Percentiles rank a stretch among this genome's conserved stretches.
Evolutionary conservation across 2,113 vertebrate species (phyloP).

Genomic region (Petrocephalus microphthalmus): DNA sequence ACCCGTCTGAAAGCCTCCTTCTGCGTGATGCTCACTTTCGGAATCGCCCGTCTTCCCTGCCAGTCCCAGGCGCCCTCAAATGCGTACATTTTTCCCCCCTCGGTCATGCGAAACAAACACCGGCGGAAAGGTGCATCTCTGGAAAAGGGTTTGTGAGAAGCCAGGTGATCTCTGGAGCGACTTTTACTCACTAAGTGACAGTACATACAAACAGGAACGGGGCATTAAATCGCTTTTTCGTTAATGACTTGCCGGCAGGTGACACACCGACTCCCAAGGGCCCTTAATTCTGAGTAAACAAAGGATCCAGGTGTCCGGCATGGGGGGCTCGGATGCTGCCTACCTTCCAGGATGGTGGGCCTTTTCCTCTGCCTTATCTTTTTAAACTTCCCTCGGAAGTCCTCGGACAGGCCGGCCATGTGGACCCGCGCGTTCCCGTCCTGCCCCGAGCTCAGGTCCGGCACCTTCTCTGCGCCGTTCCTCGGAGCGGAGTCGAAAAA

Average conservation of each 20-base stretch:
- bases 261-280: not conserved
- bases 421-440: conserved; percentile 52
- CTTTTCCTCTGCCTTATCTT: conserved; percentile 79
- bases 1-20: not conserved
- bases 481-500: conserved; percentile 64
- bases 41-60: not conserved
- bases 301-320: not conserved
- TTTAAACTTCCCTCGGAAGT: conserved; percentile 73
- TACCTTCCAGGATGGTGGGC: conserved; percentile 91
- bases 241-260: not conserved
- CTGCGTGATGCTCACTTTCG: not conserved
- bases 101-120: not conserved
- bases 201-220: not conserved
- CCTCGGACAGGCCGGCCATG: conserved; percentile 56
- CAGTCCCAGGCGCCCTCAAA: not conserved
- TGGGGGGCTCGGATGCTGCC: conserved; percentile 36
- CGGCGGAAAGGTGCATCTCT: not conserved
- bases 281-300: not conserved
- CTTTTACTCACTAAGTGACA: not conserved
- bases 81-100: not conserved
- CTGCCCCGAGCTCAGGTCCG: conserved; percentile 55
- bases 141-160: not conserved
- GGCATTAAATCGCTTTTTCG: not conserved
- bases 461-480: conserved; percentile 58
- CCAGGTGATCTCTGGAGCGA: not conserved